phyloP scores from a whole-genome alignment of 2,113 vertebrate genomes.

The Corvus cornix region DNA sequence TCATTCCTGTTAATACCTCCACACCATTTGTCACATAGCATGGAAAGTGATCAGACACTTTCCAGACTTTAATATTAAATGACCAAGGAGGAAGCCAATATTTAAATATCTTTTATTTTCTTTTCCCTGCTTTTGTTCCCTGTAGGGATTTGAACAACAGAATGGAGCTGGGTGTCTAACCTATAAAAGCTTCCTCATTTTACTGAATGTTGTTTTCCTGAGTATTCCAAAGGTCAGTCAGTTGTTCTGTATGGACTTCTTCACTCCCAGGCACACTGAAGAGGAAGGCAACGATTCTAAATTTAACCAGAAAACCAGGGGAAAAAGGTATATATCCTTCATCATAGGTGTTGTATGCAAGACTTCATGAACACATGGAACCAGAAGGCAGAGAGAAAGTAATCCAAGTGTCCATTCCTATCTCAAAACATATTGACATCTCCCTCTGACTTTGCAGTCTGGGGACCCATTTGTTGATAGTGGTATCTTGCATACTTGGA shows the following conservation, averaged over 20 bases:
- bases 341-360: neutral
- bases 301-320: neutral
- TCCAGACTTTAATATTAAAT: neutral
- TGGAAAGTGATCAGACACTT: neutral
- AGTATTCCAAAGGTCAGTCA: neutral
- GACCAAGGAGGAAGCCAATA: neutral
- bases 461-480: neutral
- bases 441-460: neutral
- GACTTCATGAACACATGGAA: neutral
- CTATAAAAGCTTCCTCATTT: neutral
- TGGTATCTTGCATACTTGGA: neutral
- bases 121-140: neutral
- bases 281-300: neutral
- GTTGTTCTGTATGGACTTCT: neutral
- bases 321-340: rapidly evolving
- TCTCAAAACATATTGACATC: neutral
- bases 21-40: neutral
- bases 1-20: neutral
- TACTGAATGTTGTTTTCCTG: neutral
- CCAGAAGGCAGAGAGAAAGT: neutral
- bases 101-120: neutral
- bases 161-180: neutral
- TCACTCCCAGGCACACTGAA: neutral
- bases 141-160: neutral
- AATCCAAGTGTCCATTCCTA: neutral